Conservation (phyloP, 1,140 invertebrate species). For the Euura lappo region DNA sequence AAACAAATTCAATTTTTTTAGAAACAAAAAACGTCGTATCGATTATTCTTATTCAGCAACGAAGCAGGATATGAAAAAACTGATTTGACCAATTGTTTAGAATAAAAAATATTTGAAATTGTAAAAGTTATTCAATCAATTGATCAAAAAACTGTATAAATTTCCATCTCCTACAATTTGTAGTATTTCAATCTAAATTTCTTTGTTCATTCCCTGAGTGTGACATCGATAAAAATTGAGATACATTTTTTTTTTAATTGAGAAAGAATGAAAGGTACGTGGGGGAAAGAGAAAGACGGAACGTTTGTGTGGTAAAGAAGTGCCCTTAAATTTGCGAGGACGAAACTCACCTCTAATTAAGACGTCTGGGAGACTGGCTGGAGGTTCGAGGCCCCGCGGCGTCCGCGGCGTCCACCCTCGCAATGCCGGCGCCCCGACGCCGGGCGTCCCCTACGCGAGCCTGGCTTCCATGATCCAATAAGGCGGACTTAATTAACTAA, state of each 20-base stretch:
- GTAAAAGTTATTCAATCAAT: not conserved
- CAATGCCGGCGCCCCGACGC: conserved; percentile 41
- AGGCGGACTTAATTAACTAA: conserved; percentile 61
- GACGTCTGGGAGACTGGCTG: conserved; percentile 49
- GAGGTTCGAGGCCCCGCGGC: conserved; percentile 44
- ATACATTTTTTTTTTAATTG: too few species aligned
- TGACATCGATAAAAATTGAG: not conserved
- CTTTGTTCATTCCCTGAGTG: too few species aligned
- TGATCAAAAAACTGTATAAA: not conserved
- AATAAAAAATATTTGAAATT: not conserved
- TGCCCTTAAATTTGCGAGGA: conserved; percentile 36
- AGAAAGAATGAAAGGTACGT: too few species aligned
- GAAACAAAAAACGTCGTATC: too few species aligned
- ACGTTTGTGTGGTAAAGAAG: conserved; percentile 21
- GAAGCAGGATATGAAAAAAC: too few species aligned
- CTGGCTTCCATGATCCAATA: conserved; percentile 62
- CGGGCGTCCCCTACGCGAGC: conserved; percentile 18
- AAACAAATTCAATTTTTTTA: too few species aligned
- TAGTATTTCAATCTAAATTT: too few species aligned
- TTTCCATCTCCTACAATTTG: too few species aligned
- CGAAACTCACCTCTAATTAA: conserved; percentile 58
- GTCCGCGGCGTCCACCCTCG: conserved; percentile 49
- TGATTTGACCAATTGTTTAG: too few species aligned
- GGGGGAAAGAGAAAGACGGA: not conserved
- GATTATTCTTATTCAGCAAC: too few species aligned